Base-by-base conservation (phyloP, 2,888 invertebrate species). In the Sesamia inferens region DNA sequence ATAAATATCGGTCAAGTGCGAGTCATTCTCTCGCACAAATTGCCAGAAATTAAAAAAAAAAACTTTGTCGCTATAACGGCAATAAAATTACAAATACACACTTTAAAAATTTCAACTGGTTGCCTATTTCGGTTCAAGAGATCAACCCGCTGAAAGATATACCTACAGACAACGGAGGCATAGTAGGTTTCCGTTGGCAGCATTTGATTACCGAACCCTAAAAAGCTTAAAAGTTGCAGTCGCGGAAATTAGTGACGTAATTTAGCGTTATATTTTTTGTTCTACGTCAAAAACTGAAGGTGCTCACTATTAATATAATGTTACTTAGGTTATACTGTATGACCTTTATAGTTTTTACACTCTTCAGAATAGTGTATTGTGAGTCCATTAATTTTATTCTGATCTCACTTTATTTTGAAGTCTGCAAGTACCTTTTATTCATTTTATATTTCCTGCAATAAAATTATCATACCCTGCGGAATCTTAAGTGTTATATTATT, bases 201-300 rank as follows among this genome's bases (percentile, higher is more conserved):
- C 51, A 4, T n/a, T 54, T 10, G 51, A 1, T 10, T n/a, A n/a
- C 11, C n/a, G n/a, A 54, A 54, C 4, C n/a, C 51, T n/a, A n/a
- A 54, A 54, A 71, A 61, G 39, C 57, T 39, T 39, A 39, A 7
- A 76, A 75, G 71, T 62, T 48, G n/a, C 24, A 69, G 71, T 62
- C 51, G 31, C 48, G 13, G 44, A 71, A 76, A 44, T 63, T 39
- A 67, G 54, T 80, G 80, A 81, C 66, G 76, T 79, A 58, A 80
- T 6, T 64, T 42, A 61, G 54, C 42, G 7, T 70, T 71, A 61
- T n/a, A 57, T 65, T 76, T 80, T 82, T 83, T 76, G 59, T 75
- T 75, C 63, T 74, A 76, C 69, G 73, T 78, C 73, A 76, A 59
- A 65, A 68, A 47, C 64, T 66, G 48, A 71, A 70, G 59, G 31